Base-by-base conservation (phyloP, 2,113 vertebrate species). In the Zosterops hypoxanthus region DNA sequence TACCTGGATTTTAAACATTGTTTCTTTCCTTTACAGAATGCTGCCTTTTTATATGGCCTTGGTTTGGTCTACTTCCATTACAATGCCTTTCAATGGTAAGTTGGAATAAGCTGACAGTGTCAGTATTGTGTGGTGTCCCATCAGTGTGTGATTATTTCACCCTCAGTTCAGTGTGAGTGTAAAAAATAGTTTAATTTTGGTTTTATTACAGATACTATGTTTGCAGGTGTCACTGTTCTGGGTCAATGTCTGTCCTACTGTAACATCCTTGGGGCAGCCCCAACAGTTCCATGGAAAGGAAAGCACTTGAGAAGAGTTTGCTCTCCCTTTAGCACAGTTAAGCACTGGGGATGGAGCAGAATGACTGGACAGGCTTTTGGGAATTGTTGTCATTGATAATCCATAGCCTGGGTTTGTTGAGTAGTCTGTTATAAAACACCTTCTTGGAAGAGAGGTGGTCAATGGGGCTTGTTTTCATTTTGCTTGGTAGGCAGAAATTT, bases 31-130 rank as follows among this genome's bases (percentile, higher is more conserved):
- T 98, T 98, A 68, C 98, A 99, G 99, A 99, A 99, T 99, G 99
- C 99, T 99, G 98, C 99, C 98, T 99, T 99, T 99, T 99, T 99
- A 97, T 99, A 99, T 94, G 99, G 99, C 98, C 99, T 99, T 97
- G 99, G 99, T 98, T 99, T 99, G 99, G 99, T 99, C 98, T 99
- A 99, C 98, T 99, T 99, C 99, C 98, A 99, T 99, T 99, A 99
- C 98, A 99, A 99, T 98, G 99, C 99, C 97, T 99, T 99, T 99
- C 99, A 99, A 80, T 99, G 99, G 99, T 99, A 98, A 99, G 99
- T 99, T 97, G 77, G 78, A 72, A 50, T 76, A 56, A 93, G 66
- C 69, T 33, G 76, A 56, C 65, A 71, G 47, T 46, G 59, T 82
- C 49, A 39, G 20, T 91, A 9, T 50, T 50, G 49, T 76, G 76